A percentile compares a stretch with the other conserved stretches of the same genome.
phyloP scores from a whole-genome alignment of 1,140 invertebrate species.

The Planococcus citri region DNA sequence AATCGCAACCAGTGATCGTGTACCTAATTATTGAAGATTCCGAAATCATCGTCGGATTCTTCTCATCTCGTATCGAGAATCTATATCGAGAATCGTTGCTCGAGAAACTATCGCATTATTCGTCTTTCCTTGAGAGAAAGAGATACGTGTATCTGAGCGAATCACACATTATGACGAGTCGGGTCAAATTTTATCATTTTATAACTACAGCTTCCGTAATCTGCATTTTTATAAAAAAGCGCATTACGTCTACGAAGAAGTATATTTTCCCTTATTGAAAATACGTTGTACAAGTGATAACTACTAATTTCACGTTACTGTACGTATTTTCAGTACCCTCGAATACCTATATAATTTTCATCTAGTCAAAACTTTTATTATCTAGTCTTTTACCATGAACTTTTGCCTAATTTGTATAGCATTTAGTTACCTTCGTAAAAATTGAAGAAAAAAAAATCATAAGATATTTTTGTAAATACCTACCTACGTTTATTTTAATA shows the following conservation, averaged over 20 bases:
- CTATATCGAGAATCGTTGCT: background rate
- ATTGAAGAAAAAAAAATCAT: background rate
- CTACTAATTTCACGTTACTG: too few species aligned
- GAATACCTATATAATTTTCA: background rate
- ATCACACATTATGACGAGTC: too few species aligned
- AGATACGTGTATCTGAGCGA: too few species aligned
- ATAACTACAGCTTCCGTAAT: background rate
- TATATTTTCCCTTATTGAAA: background rate
- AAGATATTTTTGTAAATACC: background rate
- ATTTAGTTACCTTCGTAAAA: background rate
- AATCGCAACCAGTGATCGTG: background rate
- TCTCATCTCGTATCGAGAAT: too few species aligned
- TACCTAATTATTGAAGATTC: too few species aligned
- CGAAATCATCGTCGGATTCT: too few species aligned
- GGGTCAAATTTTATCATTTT: background rate
- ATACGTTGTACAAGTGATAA: background rate
- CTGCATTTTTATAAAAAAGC: background rate
- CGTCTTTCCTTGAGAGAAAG: background rate
- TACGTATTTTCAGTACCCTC: background rate
- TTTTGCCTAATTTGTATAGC: slow-evolving; percentile 7
- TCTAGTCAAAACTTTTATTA: background rate
- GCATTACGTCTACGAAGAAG: background rate
- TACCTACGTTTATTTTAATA: too few species aligned
- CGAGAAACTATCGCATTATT: background rate
- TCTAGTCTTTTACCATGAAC: slow-evolving; percentile 2